A percentile compares a stretch with the other conserved stretches of the same genome.
Conservation (phyloP, 2,113 vertebrate species). For the Alethe diademata region DNA sequence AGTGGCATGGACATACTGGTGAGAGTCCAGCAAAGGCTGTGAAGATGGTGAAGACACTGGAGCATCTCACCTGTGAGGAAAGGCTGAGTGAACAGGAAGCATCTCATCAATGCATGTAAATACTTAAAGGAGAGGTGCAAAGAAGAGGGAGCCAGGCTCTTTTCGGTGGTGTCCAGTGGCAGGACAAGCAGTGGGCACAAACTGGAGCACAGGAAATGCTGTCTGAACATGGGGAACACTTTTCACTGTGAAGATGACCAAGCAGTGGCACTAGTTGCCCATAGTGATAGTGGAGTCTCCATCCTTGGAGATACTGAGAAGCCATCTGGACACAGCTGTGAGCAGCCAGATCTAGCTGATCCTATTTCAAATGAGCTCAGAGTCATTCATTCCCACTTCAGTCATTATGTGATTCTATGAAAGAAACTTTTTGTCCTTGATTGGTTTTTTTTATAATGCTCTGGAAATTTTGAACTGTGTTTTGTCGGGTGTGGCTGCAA, state of each 20-base stretch:
- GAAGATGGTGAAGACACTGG: neutral
- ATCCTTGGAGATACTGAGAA: neutral
- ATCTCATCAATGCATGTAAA: neutral
- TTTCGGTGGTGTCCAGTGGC: neutral
- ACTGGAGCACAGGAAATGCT: neutral
- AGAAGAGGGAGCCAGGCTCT: neutral
- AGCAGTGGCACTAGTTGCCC: neutral
- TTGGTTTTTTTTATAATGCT: neutral
- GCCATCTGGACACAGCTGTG: neutral
- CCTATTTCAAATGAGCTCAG: neutral
- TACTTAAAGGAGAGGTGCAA: neutral
- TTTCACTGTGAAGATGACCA: neutral
- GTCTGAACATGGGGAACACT: neutral
- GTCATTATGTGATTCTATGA: neutral
- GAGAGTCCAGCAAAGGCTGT: neutral
- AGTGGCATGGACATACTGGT: no score
- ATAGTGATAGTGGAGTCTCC: neutral
- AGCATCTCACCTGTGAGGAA: neutral
- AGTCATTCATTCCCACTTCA: neutral
- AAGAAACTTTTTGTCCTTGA: neutral
- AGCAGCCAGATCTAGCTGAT: neutral
- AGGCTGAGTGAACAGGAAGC: neutral
- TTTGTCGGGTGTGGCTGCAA: neutral
- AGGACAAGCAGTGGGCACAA: neutral
- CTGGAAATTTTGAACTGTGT: neutral